Evolutionary conservation across 2,888 invertebrate genomes (phyloP).

Genomic region (Clunio marinus): DNA sequence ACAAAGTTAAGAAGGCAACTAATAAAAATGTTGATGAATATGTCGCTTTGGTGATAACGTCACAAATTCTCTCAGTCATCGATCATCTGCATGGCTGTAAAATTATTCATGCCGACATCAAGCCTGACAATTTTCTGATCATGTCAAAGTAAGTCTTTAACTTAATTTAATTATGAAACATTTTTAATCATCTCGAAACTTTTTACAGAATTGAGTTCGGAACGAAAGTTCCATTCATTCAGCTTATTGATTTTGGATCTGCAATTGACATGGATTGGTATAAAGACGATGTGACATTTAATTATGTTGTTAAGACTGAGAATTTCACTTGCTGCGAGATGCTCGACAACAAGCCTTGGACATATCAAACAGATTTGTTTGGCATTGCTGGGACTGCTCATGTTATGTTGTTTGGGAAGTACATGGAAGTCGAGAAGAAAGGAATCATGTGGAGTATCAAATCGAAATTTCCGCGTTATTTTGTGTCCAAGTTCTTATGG

Average conservation of each 20-base stretch:
- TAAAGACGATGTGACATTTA: constrained; percentile 69
- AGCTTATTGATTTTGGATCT: constrained; percentile 90
- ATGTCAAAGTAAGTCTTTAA: constrained; percentile 64
- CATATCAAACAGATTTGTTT: constrained; percentile 87
- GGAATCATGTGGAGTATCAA: constrained; percentile 60
- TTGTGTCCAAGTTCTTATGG: constrained; percentile 57
- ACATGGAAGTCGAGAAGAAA: constrained; percentile 73
- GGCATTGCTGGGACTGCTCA: constrained; percentile 85
- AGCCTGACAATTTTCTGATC: constrained; percentile 90
- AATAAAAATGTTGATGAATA: constrained; percentile 67
- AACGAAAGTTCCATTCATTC: constrained; percentile 59
- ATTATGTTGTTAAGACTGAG: constrained; percentile 54
- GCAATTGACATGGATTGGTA: constrained; percentile 88
- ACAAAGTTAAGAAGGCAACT: constrained; percentile 65
- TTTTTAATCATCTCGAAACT: constrained; percentile 36
- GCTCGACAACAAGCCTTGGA: constrained; percentile 87
- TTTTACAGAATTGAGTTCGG: constrained; percentile 54
- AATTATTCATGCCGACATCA: constrained; percentile 93
- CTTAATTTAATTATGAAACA: not conserved
- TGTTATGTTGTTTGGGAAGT: constrained; percentile 80
- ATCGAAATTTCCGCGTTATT: constrained; percentile 60
- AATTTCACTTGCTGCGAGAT: constrained; percentile 85
- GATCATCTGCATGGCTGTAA: constrained; percentile 78
- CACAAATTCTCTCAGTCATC: constrained; percentile 78
- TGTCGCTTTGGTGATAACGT: constrained; percentile 71